phyloP scores from a whole-genome alignment of 2,888 invertebrate species.

The Rosalia funebris region DNA sequence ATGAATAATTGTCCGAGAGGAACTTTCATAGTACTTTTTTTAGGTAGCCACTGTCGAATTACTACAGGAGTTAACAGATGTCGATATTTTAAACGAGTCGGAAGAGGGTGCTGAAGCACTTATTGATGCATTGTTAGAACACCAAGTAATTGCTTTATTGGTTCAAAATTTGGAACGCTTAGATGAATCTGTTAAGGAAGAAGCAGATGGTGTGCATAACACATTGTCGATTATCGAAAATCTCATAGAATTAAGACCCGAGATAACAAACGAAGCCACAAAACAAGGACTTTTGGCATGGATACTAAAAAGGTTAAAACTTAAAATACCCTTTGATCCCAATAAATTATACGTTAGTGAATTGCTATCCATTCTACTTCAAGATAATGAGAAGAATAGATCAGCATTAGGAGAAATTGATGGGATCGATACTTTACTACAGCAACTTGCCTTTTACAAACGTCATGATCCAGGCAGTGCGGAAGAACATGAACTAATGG shows the following conservation, averaged over 20 bases:
- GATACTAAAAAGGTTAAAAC: constrained; percentile 88
- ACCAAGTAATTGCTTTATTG: constrained; percentile 84
- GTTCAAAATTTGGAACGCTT: constrained; percentile 94
- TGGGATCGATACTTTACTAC: constrained; percentile 94
- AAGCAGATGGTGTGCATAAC: constrained; percentile 96
- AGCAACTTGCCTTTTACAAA: constrained; percentile 95
- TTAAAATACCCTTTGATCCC: constrained; percentile 90
- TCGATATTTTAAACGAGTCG: constrained; percentile 94
- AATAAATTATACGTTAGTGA: constrained; percentile 97
- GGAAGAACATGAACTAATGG: constrained; percentile 98
- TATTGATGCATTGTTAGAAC: constrained; percentile 87
- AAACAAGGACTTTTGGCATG: constrained; percentile 92
- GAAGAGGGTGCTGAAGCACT: constrained; percentile 90
- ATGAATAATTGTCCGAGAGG: too few relatives aligned
- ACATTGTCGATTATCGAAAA: constrained; percentile 92
- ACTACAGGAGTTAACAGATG: constrained; percentile 91
- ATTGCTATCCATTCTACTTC: constrained; percentile 93
- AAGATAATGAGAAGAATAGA: constrained; percentile 86
- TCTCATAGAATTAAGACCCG: constrained; percentile 88
- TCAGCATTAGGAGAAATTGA: constrained; percentile 88
- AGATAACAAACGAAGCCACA: constrained; percentile 84
- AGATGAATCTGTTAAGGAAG: constrained; percentile 93
- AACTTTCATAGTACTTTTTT: constrained; percentile 19
- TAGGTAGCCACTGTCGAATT: constrained; percentile 67
- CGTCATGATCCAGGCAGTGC: constrained; percentile 89